These are phyloP conservation scores for Leucozona laternaria DNA, from an alignment of 2,888 invertebrate genomes.

Conservation along the genomic window DNA sequence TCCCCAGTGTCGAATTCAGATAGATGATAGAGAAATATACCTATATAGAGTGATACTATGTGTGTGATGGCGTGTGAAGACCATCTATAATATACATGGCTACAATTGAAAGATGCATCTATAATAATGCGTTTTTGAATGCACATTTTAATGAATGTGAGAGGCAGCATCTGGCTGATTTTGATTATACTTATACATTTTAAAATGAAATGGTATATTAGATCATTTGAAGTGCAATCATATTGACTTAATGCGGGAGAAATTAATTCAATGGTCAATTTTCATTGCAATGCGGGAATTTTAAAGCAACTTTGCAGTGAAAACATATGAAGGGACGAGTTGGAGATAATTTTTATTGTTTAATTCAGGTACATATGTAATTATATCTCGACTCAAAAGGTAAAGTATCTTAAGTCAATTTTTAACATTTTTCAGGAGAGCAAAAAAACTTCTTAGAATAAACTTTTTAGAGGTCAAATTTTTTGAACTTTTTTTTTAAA, in stretches of 20 bases:
- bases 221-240: neutral
- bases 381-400: too few relatives aligned
- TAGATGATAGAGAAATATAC: neutral
- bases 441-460: too few relatives aligned
- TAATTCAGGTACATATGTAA: too few relatives aligned
- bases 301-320: neutral
- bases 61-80: conserved; percentile 59
- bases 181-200: neutral
- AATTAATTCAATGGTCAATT: neutral
- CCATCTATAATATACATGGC: neutral
- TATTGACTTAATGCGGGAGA: neutral
- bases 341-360: too few relatives aligned
- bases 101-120: conserved; percentile 38
- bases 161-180: conserved; percentile 26
- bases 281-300: neutral
- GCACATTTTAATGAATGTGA: conserved; percentile 6
- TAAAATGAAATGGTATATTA: neutral
- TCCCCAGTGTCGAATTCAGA: conserved; percentile 14
- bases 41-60: neutral
- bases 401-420: too few relatives aligned
- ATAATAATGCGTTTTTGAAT: conserved; percentile 40
- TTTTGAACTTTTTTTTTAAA: too few relatives aligned
- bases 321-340: neutral
- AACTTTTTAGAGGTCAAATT: too few relatives aligned
- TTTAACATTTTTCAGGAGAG: too few relatives aligned